Percentiles rank a stretch among this genome's conserved stretches.
These are phyloP conservation scores for Acrossocheilus fasciatus DNA, from an alignment of 2,797 vertebrate species.

Conservation along the genomic window DNA sequence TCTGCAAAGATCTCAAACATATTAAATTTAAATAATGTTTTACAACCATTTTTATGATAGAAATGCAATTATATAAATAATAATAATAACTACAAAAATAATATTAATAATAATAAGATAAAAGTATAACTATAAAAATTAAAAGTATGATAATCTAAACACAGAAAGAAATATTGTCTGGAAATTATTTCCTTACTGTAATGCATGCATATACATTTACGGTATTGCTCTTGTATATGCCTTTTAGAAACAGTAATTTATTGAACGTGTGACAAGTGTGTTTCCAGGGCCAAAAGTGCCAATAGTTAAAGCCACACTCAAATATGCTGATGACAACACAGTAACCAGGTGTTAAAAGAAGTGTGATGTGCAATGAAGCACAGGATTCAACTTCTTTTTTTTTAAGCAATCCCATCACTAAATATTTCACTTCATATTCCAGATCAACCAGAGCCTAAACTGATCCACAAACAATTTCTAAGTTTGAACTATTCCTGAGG, in stretches of 20 bases:
- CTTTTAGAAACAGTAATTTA: not conserved
- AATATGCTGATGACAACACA: constrained; percentile 1
- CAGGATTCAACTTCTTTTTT: not conserved
- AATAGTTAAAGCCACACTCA: not conserved
- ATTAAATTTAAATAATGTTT: too few species aligned
- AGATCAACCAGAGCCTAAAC: not conserved
- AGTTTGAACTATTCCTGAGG: not conserved
- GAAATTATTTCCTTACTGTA: not conserved
- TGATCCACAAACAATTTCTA: not conserved
- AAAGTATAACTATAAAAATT: not conserved
- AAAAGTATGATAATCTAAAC: not conserved
- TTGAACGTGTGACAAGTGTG: not conserved
- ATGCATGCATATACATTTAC: not conserved
- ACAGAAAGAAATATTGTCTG: not conserved
- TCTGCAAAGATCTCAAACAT: too few species aligned
- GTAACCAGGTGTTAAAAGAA: not conserved
- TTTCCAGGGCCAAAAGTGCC: not conserved
- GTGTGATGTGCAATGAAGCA: not conserved
- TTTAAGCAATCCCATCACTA: too few species aligned
- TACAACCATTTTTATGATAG: too few species aligned
- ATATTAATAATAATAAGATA: too few species aligned
- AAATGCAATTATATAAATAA: too few species aligned
- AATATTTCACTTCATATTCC: not conserved
- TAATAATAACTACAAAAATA: too few species aligned
- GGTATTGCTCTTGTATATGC: not conserved